Percentiles rank a stretch among this genome's conserved stretches.
phyloP scores from a whole-genome alignment of 1,140 invertebrate species.

The Drosophila kikkawai region DNA sequence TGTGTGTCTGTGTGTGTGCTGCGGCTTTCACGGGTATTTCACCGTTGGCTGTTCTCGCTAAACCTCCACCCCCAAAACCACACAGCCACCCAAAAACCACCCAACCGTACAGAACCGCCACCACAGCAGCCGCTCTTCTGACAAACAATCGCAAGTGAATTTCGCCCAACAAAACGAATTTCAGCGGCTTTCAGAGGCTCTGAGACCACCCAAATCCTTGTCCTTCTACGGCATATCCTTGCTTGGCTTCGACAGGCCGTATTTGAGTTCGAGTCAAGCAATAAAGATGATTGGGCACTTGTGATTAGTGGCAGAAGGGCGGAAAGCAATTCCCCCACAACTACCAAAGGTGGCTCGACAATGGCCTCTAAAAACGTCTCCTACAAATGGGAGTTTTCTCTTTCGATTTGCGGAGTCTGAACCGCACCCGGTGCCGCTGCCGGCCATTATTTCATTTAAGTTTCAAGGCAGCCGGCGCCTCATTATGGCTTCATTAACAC shows the following conservation, averaged over 20 bases:
- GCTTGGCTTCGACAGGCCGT: constrained; percentile 29
- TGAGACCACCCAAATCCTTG: constrained; percentile 24
- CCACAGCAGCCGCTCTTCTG: constrained; percentile 36
- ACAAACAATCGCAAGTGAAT: constrained; percentile 72
- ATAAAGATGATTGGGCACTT: constrained; percentile 75
- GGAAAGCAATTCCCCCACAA: constrained; percentile 55
- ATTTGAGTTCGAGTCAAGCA: constrained; percentile 48
- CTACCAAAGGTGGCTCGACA: background rate
- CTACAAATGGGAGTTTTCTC: background rate
- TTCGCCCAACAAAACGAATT: constrained; percentile 41
- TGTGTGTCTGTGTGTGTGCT: constrained; percentile 20
- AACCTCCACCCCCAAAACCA: constrained; percentile 1
- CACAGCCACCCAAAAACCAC: constrained; percentile 1
- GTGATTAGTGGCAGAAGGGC: constrained; percentile 54
- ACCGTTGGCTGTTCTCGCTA: constrained; percentile 46
- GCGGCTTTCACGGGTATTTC: constrained; percentile 64
- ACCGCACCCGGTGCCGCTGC: background rate
- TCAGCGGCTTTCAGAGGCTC: constrained; percentile 32
- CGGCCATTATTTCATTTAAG: constrained; percentile 34
- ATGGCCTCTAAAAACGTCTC: constrained; percentile 29
- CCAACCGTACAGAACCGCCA: constrained; percentile 11
- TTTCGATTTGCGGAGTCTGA: background rate
- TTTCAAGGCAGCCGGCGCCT: constrained; percentile 32
- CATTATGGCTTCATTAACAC: constrained; percentile 65
- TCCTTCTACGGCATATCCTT: constrained; percentile 29